Conservation (phyloP, 2,113 vertebrate genomes). For the Petromus typicus region DNA sequence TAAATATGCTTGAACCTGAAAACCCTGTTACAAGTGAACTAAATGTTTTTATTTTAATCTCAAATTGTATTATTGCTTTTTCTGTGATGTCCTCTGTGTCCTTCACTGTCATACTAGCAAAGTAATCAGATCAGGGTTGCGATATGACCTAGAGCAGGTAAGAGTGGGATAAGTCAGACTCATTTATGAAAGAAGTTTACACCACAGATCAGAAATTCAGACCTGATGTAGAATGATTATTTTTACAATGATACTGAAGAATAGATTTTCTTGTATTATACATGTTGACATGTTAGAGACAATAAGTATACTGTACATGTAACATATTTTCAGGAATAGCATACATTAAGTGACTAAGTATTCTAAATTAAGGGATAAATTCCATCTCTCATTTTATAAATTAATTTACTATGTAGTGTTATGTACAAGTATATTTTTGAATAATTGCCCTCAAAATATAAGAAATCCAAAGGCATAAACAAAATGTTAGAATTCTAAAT, state of each 20-base stretch:
- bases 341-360: background rate
- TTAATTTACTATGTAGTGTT: background rate
- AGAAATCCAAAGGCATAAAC: background rate
- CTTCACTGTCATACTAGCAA: background rate
- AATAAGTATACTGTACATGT: background rate
- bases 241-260: background rate
- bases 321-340: background rate
- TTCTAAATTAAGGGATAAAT: background rate
- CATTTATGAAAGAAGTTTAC: background rate
- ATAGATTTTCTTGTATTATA: background rate
- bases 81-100: background rate
- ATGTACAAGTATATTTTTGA: background rate
- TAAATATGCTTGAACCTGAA: background rate
- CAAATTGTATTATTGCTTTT: slow-evolving; percentile 6
- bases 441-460: background rate
- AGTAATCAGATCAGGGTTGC: background rate
- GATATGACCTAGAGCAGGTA: background rate
- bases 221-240: background rate
- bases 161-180: background rate
- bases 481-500: background rate
- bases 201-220: background rate
- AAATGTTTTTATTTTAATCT: background rate
- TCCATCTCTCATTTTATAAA: background rate
- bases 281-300: background rate
- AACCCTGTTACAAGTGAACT: fast-evolving